Conservation (phyloP, 1,140 invertebrate species). For the Cotesia vestalis region DNA sequence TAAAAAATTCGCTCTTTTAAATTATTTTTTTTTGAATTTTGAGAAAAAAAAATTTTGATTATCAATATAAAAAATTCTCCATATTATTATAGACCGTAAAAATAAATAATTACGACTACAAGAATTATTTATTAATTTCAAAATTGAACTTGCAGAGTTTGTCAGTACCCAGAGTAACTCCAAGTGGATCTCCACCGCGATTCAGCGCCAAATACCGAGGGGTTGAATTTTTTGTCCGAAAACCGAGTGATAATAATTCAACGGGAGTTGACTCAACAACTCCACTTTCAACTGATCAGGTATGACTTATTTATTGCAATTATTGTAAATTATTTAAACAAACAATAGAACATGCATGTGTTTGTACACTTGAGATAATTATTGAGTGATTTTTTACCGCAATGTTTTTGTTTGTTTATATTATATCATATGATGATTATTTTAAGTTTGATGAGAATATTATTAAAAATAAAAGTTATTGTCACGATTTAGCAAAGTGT, state of each 20-base stretch:
- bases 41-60: too few relatives aligned
- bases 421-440: background rate
- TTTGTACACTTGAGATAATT: too few relatives aligned
- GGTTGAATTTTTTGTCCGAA: slow-evolving; percentile 59
- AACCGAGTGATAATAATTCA: slow-evolving; percentile 49
- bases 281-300: slow-evolving; percentile 52
- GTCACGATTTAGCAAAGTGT: slow-evolving; percentile 3
- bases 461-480: slow-evolving; percentile 9
- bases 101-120: too few relatives aligned
- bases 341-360: slow-evolving; percentile 1
- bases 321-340: slow-evolving; percentile 38
- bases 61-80: too few relatives aligned
- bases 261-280: slow-evolving; percentile 54
- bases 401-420: background rate
- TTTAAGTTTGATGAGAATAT: background rate
- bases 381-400: too few relatives aligned
- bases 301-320: slow-evolving; percentile 49
- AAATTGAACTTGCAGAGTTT: slow-evolving; percentile 53
- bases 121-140: slow-evolving; percentile 21
- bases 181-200: slow-evolving; percentile 56
- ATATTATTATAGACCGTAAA: too few relatives aligned
- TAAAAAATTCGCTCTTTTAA: too few relatives aligned
- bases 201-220: slow-evolving; percentile 63
- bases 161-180: slow-evolving; percentile 50
- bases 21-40: too few relatives aligned